Conservation (phyloP, 1,140 invertebrate genomes). For the Apocrypta bakeri region DNA sequence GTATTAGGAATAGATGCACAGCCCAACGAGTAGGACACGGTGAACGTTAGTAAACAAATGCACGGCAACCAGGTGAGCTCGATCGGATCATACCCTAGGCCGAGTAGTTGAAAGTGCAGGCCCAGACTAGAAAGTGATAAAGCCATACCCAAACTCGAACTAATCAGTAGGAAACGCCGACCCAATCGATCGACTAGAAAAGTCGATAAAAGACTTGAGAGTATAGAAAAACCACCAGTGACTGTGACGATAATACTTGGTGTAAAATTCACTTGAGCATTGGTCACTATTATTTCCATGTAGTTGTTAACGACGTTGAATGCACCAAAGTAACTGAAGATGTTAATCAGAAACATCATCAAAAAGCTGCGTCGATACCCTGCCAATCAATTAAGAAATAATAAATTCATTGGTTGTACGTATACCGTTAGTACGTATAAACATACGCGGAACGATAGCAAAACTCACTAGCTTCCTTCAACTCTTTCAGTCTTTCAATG, state of each 20-base stretch:
- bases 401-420: neutral
- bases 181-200: slow-evolving; percentile 68
- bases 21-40: slow-evolving; percentile 64
- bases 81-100: slow-evolving; percentile 52
- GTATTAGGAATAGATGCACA: slow-evolving; percentile 67
- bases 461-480: slow-evolving; percentile 49
- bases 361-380: slow-evolving; percentile 59
- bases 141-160: slow-evolving; percentile 61
- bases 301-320: slow-evolving; percentile 66
- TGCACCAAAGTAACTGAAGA: slow-evolving; percentile 64
- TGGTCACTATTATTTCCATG: slow-evolving; percentile 68
- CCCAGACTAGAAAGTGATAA: slow-evolving; percentile 67
- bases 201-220: slow-evolving; percentile 60
- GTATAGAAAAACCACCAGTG: slow-evolving; percentile 61
- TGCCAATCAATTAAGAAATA: slow-evolving; percentile 51
- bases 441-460: neutral
- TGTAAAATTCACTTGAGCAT: slow-evolving; percentile 56
- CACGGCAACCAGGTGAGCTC: slow-evolving; percentile 71
- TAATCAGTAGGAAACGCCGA: slow-evolving; percentile 62
- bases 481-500: slow-evolving; percentile 58
- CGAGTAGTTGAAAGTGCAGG: slow-evolving; percentile 70
- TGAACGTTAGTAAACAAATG: slow-evolving; percentile 59
- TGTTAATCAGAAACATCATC: slow-evolving; percentile 61
- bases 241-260: slow-evolving; percentile 66
- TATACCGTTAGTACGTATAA: neutral